phyloP scores from a whole-genome alignment of 2,888 invertebrate species.

The Herminia tarsipennalis region DNA sequence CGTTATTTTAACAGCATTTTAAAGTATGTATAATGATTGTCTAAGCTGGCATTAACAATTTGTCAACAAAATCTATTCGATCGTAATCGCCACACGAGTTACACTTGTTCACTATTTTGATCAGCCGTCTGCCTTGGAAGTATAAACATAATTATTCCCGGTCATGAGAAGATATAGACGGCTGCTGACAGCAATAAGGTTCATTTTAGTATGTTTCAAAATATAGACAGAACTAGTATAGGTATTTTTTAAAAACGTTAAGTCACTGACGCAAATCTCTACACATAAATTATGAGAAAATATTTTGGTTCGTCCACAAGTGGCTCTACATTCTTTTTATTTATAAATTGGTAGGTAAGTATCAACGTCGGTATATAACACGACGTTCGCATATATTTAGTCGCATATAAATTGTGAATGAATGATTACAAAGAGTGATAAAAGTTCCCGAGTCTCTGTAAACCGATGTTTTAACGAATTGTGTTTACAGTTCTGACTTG shows the following conservation, averaged over 20 bases:
- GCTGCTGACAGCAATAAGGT: constrained; percentile 17
- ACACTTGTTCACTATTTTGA: constrained; percentile 22
- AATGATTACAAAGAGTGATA: constrained; percentile 34
- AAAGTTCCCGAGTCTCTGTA: constrained; percentile 36
- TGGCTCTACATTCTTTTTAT: constrained; percentile 48
- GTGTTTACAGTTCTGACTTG: constrained; percentile 37
- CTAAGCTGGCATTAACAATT: constrained; percentile 3
- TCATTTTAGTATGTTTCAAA: constrained; percentile 25
- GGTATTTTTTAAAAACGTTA: constrained; percentile 46
- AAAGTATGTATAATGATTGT: constrained; percentile 4
- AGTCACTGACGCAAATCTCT: constrained; percentile 58
- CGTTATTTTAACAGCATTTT: background rate
- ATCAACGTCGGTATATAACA: constrained; percentile 28
- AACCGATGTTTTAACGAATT: constrained; percentile 37
- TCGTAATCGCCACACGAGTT: constrained; percentile 9
- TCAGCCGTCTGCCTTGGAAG: constrained; percentile 8
- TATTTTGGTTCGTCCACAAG: constrained; percentile 51
- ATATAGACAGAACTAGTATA: constrained; percentile 33
- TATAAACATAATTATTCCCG: constrained; percentile 12
- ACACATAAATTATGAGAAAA: constrained; percentile 55
- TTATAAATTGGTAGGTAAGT: constrained; percentile 47
- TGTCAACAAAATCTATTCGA: constrained; percentile 4
- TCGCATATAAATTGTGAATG: constrained; percentile 34
- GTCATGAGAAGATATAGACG: constrained; percentile 4
- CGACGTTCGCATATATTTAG: constrained; percentile 21